Evolutionary conservation across 2,888 invertebrate species (phyloP), one percentile per base, ranked within the genome.

Genomic region (Hesperia comma): DNA sequence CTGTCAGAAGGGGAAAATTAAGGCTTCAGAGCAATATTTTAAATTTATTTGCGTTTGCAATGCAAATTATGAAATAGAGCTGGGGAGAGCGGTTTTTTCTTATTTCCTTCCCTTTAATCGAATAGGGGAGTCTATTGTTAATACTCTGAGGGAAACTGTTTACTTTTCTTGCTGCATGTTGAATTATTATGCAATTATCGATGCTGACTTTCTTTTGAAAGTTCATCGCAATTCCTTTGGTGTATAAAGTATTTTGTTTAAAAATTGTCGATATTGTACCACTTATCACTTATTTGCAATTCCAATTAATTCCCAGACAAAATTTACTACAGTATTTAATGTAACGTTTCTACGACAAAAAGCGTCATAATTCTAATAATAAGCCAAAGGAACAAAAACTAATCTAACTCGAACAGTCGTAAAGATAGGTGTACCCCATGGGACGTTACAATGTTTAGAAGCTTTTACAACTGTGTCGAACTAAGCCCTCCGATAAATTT

Each of bases 61-160:
- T 91, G 91, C 90, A 91, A 91, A 91, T 91, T 90, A 88, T 90
- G 90, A 87, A 88, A 90, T 88, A 88, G 88, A 90, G 88, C 84
- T 82, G 80, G 87, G 87, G 83, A 71, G 73, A 70, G 68, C 64
- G 70, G 71, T 73, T 78, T 81, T 85, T 82, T 84, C 76, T 75
- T 82, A 82, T 84, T 87, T 84, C 79, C 79, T 79, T 81, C 80
- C 77, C 82, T 80, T 81, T 87, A 87, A 89, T 89, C 88, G 88
- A 86, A 87, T 87, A 79, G 88, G 90, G 90, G 84, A 84, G 80
- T 63, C 70, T 77, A 85, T 88, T 88, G 87, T 88, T 84, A 83
- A 82, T 82, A 76, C 81, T 73, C 72, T 75, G 70, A 77, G 78
- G 79, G 77, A 79, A 83, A 83, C 80, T 90, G 88, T 89, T 89